A percentile compares a stretch with the other conserved stretches of the same genome.
phyloP scores from a whole-genome alignment of 2,888 invertebrate species.

The Toxonevra muliebris region DNA sequence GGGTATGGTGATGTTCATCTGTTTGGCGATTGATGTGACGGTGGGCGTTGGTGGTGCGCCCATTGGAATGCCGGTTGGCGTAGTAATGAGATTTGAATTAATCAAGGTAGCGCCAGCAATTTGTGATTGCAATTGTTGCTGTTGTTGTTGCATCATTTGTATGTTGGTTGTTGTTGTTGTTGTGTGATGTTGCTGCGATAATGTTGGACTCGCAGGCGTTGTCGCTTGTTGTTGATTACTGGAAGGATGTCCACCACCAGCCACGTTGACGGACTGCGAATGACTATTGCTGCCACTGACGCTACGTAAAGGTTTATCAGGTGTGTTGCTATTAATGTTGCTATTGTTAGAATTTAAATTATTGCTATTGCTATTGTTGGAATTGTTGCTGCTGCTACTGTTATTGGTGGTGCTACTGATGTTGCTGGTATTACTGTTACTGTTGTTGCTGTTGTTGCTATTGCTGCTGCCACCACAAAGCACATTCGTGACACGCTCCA shows the following conservation, averaged over 20 bases:
- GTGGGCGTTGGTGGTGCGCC: constrained; percentile 59
- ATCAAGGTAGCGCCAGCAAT: constrained; percentile 56
- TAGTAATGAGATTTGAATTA: constrained; percentile 53
- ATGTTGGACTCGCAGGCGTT: constrained; percentile 25
- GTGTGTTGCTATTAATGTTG: constrained; percentile 45
- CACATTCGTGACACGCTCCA: constrained; percentile 88
- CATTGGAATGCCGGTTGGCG: constrained; percentile 49
- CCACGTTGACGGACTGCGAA: constrained; percentile 28
- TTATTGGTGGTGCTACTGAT: constrained; percentile 34
- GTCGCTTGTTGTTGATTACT: constrained; percentile 4
- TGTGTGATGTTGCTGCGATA: constrained; percentile 26
- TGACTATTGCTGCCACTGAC: constrained; percentile 31
- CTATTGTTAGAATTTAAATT: constrained; percentile 34
- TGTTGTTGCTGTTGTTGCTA: constrained; percentile 49
- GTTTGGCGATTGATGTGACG: constrained; percentile 60
- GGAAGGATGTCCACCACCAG: constrained; percentile 37
- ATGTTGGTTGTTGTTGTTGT: constrained; percentile 32
- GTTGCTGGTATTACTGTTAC: constrained; percentile 44
- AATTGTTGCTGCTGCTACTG: constrained; percentile 65
- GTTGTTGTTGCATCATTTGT: constrained; percentile 46
- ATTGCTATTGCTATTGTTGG: constrained; percentile 36
- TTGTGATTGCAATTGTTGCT: constrained; percentile 56
- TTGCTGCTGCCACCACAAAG: constrained; percentile 76
- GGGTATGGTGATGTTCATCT: constrained; percentile 59
- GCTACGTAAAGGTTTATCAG: constrained; percentile 55